phyloP scores from a whole-genome alignment of 2,797 vertebrate genomes.

The Emys orbicularis region DNA sequence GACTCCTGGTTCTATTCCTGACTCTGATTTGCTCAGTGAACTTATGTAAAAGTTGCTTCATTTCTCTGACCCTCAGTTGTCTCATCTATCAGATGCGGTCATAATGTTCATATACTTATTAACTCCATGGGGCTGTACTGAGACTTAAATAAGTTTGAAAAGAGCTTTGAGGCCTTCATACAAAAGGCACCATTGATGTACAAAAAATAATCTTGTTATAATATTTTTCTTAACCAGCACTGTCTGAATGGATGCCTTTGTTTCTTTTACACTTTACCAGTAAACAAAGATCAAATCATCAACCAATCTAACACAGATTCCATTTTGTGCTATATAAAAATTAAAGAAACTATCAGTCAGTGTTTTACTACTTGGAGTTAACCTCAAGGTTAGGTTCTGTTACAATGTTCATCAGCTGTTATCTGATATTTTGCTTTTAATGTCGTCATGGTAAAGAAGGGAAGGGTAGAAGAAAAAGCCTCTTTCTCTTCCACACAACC shows the following conservation, averaged over 20 bases:
- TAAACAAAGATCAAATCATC: not conserved
- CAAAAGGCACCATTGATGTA: not conserved
- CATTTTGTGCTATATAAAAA: not conserved
- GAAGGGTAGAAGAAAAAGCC: not conserved
- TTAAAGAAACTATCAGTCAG: not conserved
- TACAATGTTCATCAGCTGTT: not conserved
- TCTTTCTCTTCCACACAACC: accelerated
- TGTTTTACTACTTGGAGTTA: not conserved
- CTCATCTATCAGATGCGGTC: not conserved
- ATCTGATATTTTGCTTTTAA: not conserved
- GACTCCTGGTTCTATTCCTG: not conserved
- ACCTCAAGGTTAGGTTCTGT: not conserved
- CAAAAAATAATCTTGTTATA: not conserved
- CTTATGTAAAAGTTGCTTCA: not conserved
- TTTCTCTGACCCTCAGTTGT: not conserved
- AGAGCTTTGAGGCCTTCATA: not conserved
- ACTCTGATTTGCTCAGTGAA: not conserved
- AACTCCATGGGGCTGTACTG: not conserved
- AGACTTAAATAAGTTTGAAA: not conserved
- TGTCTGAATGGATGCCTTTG: not conserved
- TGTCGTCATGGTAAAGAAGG: not conserved
- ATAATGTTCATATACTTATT: accelerated
- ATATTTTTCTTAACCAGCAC: not conserved
- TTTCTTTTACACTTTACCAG: not conserved
- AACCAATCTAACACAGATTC: not conserved